Percentiles rank a stretch among this genome's conserved stretches.
Conservation (phyloP, 2,888 invertebrate genomes). For the Cheilosia vernalis region DNA sequence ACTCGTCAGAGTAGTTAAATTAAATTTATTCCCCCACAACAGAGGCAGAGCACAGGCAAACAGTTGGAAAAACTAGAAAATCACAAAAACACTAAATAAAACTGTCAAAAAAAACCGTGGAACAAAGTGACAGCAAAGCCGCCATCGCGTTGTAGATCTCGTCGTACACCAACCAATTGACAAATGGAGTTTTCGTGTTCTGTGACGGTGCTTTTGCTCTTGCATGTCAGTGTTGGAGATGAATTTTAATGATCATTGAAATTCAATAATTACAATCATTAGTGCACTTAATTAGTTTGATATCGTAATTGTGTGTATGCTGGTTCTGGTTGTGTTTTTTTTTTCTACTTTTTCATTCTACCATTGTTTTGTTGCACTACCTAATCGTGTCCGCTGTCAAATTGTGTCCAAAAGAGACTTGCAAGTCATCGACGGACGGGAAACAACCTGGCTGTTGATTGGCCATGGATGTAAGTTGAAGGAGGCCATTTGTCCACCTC, state of each 20-base stretch:
- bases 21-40: slow-evolving; percentile 2
- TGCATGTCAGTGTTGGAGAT: slow-evolving; percentile 73
- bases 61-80: slow-evolving; percentile 27
- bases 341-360: slow-evolving; percentile 30
- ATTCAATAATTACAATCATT: slow-evolving; percentile 79
- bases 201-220: slow-evolving; percentile 69
- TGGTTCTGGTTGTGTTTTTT: slow-evolving; percentile 61
- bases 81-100: slow-evolving; percentile 28
- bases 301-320: slow-evolving; percentile 75
- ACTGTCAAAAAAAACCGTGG: slow-evolving; percentile 48
- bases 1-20: slow-evolving; percentile 33
- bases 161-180: slow-evolving; percentile 68
- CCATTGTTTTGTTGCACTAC: slow-evolving; percentile 47
- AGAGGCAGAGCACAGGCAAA: background rate
- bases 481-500: slow-evolving; percentile 20
- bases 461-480: slow-evolving; percentile 74
- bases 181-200: slow-evolving; percentile 71
- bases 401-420: slow-evolving; percentile 53
- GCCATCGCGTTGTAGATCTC: slow-evolving; percentile 63
- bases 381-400: slow-evolving; percentile 47
- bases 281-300: slow-evolving; percentile 75
- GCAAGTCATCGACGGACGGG: slow-evolving; percentile 57
- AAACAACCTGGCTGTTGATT: slow-evolving; percentile 70
- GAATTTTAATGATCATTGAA: slow-evolving; percentile 79
- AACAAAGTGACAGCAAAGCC: slow-evolving; percentile 65